These are phyloP conservation scores for Eubasilissa regina DNA, from an alignment of 1,140 invertebrate genomes.

Conservation along the genomic window DNA sequence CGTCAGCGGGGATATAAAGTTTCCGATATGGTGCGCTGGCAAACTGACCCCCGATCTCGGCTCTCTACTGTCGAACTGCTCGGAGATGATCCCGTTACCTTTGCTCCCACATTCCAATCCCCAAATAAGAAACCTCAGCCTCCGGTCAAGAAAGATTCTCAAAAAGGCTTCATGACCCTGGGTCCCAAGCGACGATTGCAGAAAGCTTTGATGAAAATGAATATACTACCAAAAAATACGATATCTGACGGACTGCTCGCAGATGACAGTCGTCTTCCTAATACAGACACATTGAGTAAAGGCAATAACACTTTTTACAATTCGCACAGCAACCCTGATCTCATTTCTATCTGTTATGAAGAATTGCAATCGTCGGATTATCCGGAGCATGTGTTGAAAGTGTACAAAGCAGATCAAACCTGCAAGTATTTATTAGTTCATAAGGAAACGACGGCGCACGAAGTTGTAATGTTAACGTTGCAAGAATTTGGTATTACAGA, in stretches of 20 bases:
- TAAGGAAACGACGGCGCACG: conserved; percentile 98
- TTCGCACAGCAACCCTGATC: conserved; percentile 93
- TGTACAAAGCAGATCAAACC: conserved; percentile 96
- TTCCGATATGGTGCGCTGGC: conserved; percentile 71
- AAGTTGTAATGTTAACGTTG: conserved; percentile 97
- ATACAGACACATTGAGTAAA: conserved; percentile 69
- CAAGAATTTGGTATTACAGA: conserved; percentile 98
- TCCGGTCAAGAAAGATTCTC: conserved; percentile 78
- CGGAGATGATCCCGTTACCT: conserved; percentile 84
- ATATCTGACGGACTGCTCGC: conserved; percentile 78
- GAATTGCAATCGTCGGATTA: conserved; percentile 85
- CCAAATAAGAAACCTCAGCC: conserved; percentile 86
- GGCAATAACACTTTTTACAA: conserved; percentile 78
- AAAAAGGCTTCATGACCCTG: conserved; percentile 90
- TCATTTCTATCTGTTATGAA: conserved; percentile 86
- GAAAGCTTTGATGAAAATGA: conserved; percentile 93
- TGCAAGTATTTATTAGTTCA: conserved; percentile 98
- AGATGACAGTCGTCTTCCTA: conserved; percentile 73
- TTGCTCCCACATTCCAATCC: conserved; percentile 87
- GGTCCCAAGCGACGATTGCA: conserved; percentile 88
- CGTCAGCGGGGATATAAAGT: conserved; percentile 76
- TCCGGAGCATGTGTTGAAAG: conserved; percentile 98
- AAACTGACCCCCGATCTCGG: conserved; percentile 77
- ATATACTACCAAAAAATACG: conserved; percentile 90
- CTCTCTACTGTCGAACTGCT: conserved; percentile 76